Conservation (phyloP, 2,113 vertebrate species). For the Callipepla californica region DNA sequence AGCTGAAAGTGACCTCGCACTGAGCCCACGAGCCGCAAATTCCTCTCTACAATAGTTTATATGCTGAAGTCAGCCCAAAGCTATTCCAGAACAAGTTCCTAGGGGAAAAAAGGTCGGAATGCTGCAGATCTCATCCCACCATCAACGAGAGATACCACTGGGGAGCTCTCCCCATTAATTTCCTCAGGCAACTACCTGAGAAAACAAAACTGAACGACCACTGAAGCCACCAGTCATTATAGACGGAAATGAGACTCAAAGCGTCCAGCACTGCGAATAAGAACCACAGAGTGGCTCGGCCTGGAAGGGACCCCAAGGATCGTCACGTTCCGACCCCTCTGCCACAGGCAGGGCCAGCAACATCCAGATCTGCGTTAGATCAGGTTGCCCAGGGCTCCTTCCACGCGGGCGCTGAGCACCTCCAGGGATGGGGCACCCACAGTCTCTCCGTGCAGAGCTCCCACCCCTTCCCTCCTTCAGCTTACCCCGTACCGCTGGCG, state of each 20-base stretch:
- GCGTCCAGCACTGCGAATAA: neutral
- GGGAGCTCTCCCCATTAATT: neutral
- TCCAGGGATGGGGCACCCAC: no score
- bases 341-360: no score
- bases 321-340: no score
- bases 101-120: neutral
- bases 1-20: neutral
- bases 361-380: no score
- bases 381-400: no score
- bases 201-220: neutral
- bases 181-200: neutral
- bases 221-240: neutral
- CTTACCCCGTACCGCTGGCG: no score
- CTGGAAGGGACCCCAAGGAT: no score
- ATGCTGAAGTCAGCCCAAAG: neutral
- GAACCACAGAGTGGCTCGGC: no score
- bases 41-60: neutral
- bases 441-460: no score
- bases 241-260: neutral
- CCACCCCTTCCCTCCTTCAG: no score
- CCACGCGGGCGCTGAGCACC: no score
- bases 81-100: neutral
- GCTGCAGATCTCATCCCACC: neutral
- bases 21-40: neutral
- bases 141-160: neutral